phyloP scores from a whole-genome alignment of 2,888 invertebrate genomes.

The Ernsta delagoae region DNA sequence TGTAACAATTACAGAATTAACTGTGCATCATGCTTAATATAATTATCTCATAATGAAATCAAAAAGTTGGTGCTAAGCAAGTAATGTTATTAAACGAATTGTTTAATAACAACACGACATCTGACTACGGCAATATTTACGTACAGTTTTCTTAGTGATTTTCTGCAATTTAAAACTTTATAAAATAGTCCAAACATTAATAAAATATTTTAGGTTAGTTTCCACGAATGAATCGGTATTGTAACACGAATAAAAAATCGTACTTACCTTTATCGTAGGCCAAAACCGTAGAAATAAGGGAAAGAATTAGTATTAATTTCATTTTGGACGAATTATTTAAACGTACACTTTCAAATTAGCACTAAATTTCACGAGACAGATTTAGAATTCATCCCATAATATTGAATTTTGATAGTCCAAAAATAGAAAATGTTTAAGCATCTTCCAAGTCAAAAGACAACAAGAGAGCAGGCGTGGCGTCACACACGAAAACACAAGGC shows the following conservation, averaged over 20 bases:
- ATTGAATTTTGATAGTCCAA: slow-evolving; percentile 40
- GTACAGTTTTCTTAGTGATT: background rate
- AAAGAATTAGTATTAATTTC: slow-evolving; percentile 49
- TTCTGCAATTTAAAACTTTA: background rate
- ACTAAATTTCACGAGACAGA: slow-evolving; percentile 18
- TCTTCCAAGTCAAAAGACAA: slow-evolving; percentile 43
- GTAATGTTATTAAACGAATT: no score
- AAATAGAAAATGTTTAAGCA: slow-evolving; percentile 42
- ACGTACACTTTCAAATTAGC: slow-evolving; percentile 8
- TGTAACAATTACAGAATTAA: no score
- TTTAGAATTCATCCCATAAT: slow-evolving; percentile 18
- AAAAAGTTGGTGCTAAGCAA: no score
- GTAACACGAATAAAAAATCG: background rate
- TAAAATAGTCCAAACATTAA: background rate
- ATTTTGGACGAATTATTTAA: slow-evolving; percentile 39
- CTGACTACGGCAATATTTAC: background rate
- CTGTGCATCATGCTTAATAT: no score
- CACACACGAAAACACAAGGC: slow-evolving; percentile 35
- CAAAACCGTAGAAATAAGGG: slow-evolving; percentile 46
- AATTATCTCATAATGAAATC: no score
- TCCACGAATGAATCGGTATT: background rate
- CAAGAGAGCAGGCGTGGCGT: slow-evolving; percentile 44
- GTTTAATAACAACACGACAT: background rate
- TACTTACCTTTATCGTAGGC: slow-evolving; percentile 52
- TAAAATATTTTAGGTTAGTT: background rate